These are phyloP conservation scores for Elaphurus davidianus DNA, from an alignment of 2,113 vertebrate species.

Conservation along the genomic window DNA sequence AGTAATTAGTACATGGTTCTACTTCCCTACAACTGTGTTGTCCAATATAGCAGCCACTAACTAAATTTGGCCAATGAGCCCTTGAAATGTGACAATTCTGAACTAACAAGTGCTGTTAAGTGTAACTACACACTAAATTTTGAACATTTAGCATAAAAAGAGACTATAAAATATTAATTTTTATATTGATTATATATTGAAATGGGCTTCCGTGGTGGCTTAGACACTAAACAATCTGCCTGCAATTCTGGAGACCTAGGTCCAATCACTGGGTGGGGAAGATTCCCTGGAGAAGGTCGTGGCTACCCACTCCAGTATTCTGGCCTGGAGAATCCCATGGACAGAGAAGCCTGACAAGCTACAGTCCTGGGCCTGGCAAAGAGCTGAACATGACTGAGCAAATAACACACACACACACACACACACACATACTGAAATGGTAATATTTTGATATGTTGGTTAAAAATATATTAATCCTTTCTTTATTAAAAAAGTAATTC, in stretches of 20 bases:
- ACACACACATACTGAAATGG: not conserved
- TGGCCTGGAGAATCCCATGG: not conserved
- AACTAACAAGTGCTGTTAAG: not conserved
- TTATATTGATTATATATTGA: not conserved
- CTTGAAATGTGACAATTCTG: not conserved
- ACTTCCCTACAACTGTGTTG: not conserved
- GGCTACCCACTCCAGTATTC: not conserved
- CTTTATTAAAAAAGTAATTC: not conserved
- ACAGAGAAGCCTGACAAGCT: not conserved
- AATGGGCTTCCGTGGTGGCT: not conserved
- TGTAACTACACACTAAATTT: not conserved
- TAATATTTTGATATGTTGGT: not conserved
- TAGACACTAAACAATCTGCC: not conserved
- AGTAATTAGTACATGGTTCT: not conserved
- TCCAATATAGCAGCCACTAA: not conserved
- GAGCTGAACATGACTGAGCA: not conserved
- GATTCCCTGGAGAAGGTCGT: not conserved
- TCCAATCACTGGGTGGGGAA: not conserved
- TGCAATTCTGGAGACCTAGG: too few relatives aligned
- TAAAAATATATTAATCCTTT: not conserved
- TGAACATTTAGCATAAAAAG: not conserved
- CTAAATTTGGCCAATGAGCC: not conserved
- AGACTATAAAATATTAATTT: not conserved
- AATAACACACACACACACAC: not conserved
- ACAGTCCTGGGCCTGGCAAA: fast-evolving